phyloP scores from a whole-genome alignment of 2,888 invertebrate species.

The Spilarctia lutea region DNA sequence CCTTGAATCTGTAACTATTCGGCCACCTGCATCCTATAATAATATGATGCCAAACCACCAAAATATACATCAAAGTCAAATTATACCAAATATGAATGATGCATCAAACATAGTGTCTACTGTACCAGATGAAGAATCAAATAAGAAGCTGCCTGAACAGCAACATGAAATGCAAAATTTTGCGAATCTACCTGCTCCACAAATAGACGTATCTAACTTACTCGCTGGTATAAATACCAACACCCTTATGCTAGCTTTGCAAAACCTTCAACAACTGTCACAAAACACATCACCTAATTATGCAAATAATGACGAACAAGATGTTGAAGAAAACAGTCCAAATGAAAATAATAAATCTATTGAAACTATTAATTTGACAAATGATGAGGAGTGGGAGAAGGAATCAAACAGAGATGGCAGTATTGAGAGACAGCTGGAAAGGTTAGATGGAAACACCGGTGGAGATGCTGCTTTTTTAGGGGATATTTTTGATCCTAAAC shows the following conservation, averaged over 20 bases:
- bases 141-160: slow-evolving; percentile 26
- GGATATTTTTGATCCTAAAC: slow-evolving; percentile 83
- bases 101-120: slow-evolving; percentile 18
- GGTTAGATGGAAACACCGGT: slow-evolving; percentile 73
- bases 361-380: slow-evolving; percentile 79
- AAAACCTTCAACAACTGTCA: slow-evolving; percentile 77
- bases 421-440: slow-evolving; percentile 75
- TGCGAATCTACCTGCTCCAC: slow-evolving; percentile 48
- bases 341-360: slow-evolving; percentile 47
- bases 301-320: slow-evolving; percentile 38
- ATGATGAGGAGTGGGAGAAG: slow-evolving; percentile 81
- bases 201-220: slow-evolving; percentile 70
- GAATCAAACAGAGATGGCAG: slow-evolving; percentile 76
- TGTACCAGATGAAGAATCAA: slow-evolving; percentile 25
- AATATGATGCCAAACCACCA: slow-evolving; percentile 16
- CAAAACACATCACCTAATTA: slow-evolving; percentile 54
- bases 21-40: slow-evolving; percentile 45
- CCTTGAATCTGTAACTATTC: slow-evolving; percentile 73
- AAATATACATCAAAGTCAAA: slow-evolving; percentile 24
- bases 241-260: slow-evolving; percentile 75
- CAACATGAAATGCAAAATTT: slow-evolving; percentile 23
- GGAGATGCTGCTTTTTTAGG: slow-evolving; percentile 81
- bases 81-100: slow-evolving; percentile 17
- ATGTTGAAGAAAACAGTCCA: slow-evolving; percentile 36
- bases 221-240: slow-evolving; percentile 78